These are phyloP conservation scores for Mesoligia furuncula DNA, from an alignment of 2,888 invertebrate species.

Conservation along the genomic window DNA sequence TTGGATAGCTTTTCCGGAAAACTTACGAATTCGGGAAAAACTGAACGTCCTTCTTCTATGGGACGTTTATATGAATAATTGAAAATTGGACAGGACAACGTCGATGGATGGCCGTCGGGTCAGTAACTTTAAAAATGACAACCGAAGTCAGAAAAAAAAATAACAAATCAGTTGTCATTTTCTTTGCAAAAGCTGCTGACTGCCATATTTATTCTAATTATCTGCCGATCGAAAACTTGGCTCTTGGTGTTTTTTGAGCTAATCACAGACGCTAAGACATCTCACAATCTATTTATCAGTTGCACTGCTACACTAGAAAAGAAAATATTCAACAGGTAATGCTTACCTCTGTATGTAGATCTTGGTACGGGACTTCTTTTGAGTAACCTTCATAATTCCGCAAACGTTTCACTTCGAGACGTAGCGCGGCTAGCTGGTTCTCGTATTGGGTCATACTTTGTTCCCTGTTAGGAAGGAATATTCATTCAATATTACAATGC, in stretches of 20 bases:
- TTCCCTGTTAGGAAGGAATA: slow-evolving; percentile 73
- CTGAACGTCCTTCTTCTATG: background rate
- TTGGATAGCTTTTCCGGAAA: background rate
- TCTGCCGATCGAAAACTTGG: background rate
- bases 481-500: background rate
- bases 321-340: background rate
- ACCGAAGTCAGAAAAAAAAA: background rate
- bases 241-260: background rate
- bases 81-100: background rate
- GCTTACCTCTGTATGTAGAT: slow-evolving; percentile 80
- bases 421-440: slow-evolving; percentile 79
- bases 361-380: slow-evolving; percentile 80
- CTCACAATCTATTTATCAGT: background rate
- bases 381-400: slow-evolving; percentile 82
- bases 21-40: background rate
- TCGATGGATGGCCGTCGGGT: background rate
- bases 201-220: background rate
- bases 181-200: background rate
- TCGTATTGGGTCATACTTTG: slow-evolving; percentile 82
- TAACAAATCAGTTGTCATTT: background rate
- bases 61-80: background rate
- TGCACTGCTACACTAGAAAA: background rate
- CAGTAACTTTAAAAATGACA: background rate
- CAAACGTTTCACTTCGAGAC: slow-evolving; percentile 81
- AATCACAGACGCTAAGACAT: background rate